Conservation (phyloP, 2,797 vertebrate genomes). For the Amniataba percoides region DNA sequence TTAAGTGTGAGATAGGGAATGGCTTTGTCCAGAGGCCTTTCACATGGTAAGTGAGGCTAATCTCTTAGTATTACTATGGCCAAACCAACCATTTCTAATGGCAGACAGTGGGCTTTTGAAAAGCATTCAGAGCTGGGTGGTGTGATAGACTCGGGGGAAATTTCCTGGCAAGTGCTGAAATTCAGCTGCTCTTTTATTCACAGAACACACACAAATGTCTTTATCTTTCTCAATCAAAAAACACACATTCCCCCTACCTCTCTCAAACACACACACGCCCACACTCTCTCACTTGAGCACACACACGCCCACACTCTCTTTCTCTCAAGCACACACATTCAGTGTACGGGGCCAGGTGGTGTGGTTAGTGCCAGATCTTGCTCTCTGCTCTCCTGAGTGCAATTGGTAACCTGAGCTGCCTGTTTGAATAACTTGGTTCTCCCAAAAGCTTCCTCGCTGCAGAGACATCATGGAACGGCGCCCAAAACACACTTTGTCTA, state of each 20-base stretch:
- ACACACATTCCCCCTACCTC: conserved; percentile 23
- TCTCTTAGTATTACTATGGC: conserved; percentile 59
- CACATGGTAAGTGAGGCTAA: conserved; percentile 69
- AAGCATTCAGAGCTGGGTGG: conserved; percentile 47
- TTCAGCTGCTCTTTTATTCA: conserved; percentile 61
- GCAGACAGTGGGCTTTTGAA: conserved; percentile 60
- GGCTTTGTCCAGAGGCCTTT: conserved; percentile 69
- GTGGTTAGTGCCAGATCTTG: conserved; percentile 75
- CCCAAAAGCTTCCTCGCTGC: conserved; percentile 71
- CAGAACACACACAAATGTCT: conserved; percentile 39
- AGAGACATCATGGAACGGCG: conserved; percentile 60
- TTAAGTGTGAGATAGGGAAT: conserved; percentile 60
- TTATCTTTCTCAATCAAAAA: conserved; percentile 62
- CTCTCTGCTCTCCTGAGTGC: conserved; percentile 81
- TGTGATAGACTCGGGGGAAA: conserved; percentile 49
- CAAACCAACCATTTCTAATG: conserved; percentile 66
- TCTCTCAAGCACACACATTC: conserved; percentile 17
- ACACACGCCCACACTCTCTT: conserved; percentile 23
- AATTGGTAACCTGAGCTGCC: conserved; percentile 82
- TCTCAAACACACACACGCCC: conserved; percentile 34
- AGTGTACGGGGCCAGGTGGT: conserved; percentile 71
- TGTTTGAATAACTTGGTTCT: conserved; percentile 81
- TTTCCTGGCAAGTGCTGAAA: conserved; percentile 46
- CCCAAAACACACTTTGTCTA: conserved; percentile 66
- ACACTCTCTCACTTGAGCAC: conserved; percentile 26